Evolutionary conservation across 2,888 invertebrate species (phyloP).

Genomic region (Julus scandinavius): DNA sequence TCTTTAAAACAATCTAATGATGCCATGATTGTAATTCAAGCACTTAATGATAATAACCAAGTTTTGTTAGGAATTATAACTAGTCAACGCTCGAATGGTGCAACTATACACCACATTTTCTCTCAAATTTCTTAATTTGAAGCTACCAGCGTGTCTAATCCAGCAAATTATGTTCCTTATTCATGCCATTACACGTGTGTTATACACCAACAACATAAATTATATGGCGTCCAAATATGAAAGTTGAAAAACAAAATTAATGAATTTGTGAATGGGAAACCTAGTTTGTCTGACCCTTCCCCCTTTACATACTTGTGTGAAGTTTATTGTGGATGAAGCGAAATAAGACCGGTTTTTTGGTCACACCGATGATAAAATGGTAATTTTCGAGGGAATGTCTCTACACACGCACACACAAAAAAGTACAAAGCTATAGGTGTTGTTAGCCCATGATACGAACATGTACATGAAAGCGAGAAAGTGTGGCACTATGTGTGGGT

Average conservation of each 20-base stretch:
- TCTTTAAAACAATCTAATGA: too few relatives aligned
- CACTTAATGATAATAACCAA: too few relatives aligned
- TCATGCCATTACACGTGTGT: background rate
- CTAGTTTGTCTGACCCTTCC: background rate
- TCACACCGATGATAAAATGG: background rate
- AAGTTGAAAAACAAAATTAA: background rate
- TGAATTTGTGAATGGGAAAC: slow-evolving; percentile 16
- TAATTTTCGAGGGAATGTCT: slow-evolving; percentile 10
- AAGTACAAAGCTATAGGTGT: background rate
- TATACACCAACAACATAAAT: too few relatives aligned
- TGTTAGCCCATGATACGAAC: background rate
- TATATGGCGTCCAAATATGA: background rate
- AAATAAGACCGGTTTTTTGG: slow-evolving; percentile 36
- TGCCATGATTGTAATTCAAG: too few relatives aligned
- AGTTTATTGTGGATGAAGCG: background rate
- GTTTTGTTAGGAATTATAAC: too few relatives aligned
- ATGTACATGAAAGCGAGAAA: slow-evolving; percentile 5
- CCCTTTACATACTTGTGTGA: background rate
- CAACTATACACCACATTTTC: too few relatives aligned
- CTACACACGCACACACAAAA: slow-evolving; percentile 10
- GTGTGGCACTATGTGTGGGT: slow-evolving; percentile 12
- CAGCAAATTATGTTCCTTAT: background rate
- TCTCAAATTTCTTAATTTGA: background rate
- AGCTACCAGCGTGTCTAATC: background rate
- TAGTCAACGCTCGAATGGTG: too few relatives aligned